Conservation (phyloP, 2,888 invertebrate species). For the Pachydiplax longipennis region DNA sequence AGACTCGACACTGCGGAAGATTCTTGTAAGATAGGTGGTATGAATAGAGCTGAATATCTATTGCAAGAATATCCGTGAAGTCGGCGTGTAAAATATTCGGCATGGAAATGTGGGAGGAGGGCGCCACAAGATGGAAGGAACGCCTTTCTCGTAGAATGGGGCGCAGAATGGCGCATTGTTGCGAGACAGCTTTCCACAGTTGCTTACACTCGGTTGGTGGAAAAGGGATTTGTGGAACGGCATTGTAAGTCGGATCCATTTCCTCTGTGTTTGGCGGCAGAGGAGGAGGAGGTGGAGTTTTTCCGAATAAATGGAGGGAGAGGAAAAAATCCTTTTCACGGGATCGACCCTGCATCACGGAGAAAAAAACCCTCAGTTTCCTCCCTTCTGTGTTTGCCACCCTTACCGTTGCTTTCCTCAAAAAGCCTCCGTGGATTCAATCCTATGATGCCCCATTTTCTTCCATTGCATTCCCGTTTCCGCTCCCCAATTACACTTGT, state of each 20-base stretch:
- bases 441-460: no score
- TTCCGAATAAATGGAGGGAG: slow-evolving; percentile 21
- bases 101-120: not conserved
- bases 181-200: slow-evolving; percentile 43
- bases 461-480: not conserved
- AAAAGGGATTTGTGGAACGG: slow-evolving; percentile 39
- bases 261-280: slow-evolving; percentile 9
- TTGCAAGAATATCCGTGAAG: no score
- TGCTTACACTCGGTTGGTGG: slow-evolving; percentile 41
- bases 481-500: not conserved
- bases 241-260: slow-evolving; percentile 36
- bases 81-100: no score
- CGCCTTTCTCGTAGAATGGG: not conserved
- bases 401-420: no score
- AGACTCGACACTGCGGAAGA: no score
- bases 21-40: no score
- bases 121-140: not conserved
- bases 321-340: slow-evolving; percentile 1
- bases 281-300: not conserved
- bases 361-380: no score
- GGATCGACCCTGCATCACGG: not conserved
- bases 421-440: no score
- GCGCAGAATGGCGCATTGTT: slow-evolving; percentile 12
- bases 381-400: no score
- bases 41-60: no score